Evolutionary conservation across 2,888 invertebrate genomes (phyloP), one percentile per base, ranked within the genome.

Genomic region (Allolobophora icterica): DNA sequence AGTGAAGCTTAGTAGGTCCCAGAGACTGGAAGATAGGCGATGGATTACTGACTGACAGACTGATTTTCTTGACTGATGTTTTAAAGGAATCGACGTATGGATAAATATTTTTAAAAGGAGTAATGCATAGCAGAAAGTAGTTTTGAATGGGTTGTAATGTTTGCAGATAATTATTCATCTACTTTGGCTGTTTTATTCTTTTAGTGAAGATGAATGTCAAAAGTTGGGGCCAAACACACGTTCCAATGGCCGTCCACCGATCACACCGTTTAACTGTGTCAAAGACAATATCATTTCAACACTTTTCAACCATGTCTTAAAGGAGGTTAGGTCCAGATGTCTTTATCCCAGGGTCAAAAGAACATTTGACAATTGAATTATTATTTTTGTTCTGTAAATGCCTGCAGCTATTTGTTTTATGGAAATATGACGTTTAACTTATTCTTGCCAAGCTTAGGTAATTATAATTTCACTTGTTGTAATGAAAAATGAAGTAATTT

Each of bases 181-280:
- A 5, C 71, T 71, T 71, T 71, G 71, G 2, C 71, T 87, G 87
- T 87, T 34, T 35, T 87, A 11, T 87, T 87, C 19, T 35, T 87
- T 87, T 87, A 87, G 87, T 13, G 87, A 87, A 0, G 87, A 87
- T 87, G 87, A 87, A 35, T 35, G 21, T 38, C 87, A 87, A 35
- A 87, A 34, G 34, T 87, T 87, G 87, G 87, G 87, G 34, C 34
- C 35, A 87, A 71, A 71, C 71, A 87, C 4, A 17, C 87, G 21
- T 21, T 38, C 87, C 87, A 38, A 34, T 33, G 87, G 87, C 38
- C 87, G 87, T 24, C 87, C 87, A 34, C 87, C 87, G 6, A 30
- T 87, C 87, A 87, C 87, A 24, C 87, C 87, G 17, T 87, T 87
- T 38, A 87, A 87, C 87, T 87, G 87, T 87, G 87, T 87, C 87